Base-by-base conservation (phyloP, 2,113 vertebrate genomes). In the Proteles cristata region DNA sequence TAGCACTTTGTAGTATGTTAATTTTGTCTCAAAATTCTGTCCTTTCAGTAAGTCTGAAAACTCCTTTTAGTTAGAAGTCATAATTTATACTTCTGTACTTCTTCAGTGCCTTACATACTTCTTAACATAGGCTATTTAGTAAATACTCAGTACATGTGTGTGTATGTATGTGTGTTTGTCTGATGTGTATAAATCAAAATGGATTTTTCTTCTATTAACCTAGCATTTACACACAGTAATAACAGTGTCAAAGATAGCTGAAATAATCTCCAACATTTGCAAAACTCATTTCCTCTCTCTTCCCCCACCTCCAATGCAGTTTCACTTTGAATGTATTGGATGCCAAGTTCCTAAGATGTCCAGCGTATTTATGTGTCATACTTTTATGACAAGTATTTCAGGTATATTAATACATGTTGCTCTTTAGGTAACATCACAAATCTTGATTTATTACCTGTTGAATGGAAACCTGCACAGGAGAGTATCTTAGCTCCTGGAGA, bases 1-100 rank as follows among this genome's bases (percentile, higher is more conserved):
- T 95, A 92, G 89, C 76, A 83, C 86, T 96, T 94, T 73, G 81
- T 88, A 88, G 63, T 81, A 45, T 91, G 66, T 92, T 96, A 97
- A 96, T 96, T 81, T 74, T 73, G 7, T 92, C 55, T 96, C 74
- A 84, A 93, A 93, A 93, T 90, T 94, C 39, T 88, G 14, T 92
- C 77, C 48, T 55, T 93, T 81, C 12, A 48, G 33, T 58, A 74
- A 82, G n/a, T 65, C 48, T 79, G 26, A 94, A 89, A 85, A 87
- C 19, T 43, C 33, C 4, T 55, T 90, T 85, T 87, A 92, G 25
- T 89, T 91, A 76, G 11, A 28, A 93, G 35, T 68, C 31, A 55
- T 43, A 58, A 55, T 77, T 88, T 53, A 33, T 79, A 19, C 45
- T 83, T 92, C 65, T 85, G 61, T 69, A 0, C 73, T 66, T 93